Conservation (phyloP, 1,140 invertebrate genomes). For the Drosophila mauritiana region DNA sequence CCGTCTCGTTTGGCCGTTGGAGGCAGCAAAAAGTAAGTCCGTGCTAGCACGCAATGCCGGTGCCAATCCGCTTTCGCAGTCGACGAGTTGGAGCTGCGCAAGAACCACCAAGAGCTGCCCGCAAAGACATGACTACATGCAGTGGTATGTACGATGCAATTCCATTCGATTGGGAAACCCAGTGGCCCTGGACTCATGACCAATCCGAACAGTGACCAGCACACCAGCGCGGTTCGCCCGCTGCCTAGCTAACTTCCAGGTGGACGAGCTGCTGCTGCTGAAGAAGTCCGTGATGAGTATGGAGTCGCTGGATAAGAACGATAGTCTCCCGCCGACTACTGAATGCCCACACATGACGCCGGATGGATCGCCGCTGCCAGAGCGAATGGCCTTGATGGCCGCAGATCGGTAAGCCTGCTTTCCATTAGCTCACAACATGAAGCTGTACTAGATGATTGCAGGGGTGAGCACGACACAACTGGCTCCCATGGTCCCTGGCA, state of each 20-base stretch:
- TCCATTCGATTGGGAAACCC: conserved; percentile 16
- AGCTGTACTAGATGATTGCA: neutral
- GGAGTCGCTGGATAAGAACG: conserved; percentile 2
- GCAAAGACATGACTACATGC: conserved; percentile 42
- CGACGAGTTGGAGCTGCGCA: conserved; percentile 10
- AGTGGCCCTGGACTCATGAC: conserved; percentile 4
- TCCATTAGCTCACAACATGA: neutral
- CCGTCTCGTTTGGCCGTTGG: neutral
- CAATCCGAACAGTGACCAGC: conserved; percentile 39
- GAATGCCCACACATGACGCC: neutral
- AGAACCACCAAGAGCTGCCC: conserved; percentile 18
- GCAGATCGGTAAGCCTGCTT: conserved; percentile 46
- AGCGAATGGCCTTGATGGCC: conserved; percentile 68
- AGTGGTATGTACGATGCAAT: conserved; percentile 53
- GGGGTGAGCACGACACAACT: conserved; percentile 25
- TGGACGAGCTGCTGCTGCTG: conserved; percentile 57
- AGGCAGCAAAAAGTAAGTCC: neutral
- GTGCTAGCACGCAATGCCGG: conserved; percentile 4
- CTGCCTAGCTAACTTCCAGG: conserved; percentile 62
- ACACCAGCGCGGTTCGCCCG: conserved; percentile 61
- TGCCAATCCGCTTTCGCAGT: conserved; percentile 33
- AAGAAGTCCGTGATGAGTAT: conserved; percentile 63
- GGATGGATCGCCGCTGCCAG: conserved; percentile 10
- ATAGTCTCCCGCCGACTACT: neutral
- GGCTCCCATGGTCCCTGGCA: conserved; percentile 18